Percentiles rank a stretch among this genome's conserved stretches.
Evolutionary conservation across 2,797 vertebrate genomes (phyloP).

Genomic region (Sebastiscus albofasciatus): DNA sequence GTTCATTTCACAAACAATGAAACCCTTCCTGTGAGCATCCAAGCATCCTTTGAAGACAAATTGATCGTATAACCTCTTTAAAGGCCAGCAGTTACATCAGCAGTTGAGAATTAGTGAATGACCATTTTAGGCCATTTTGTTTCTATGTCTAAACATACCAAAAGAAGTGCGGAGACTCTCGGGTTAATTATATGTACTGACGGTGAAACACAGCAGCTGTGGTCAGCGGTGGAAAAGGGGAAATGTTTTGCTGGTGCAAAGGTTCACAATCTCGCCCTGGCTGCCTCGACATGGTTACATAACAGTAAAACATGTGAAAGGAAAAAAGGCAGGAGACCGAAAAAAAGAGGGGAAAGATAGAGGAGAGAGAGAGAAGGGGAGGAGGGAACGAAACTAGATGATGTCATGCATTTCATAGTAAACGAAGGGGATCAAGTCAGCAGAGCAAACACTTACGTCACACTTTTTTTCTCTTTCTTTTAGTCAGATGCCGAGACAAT

Average conservation of each 20-base stretch:
- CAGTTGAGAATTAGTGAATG: background rate
- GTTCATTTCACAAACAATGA: background rate
- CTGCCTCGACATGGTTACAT: conserved; percentile 48
- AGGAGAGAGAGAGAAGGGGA: background rate
- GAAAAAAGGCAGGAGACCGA: background rate
- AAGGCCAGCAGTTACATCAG: conserved; percentile 13
- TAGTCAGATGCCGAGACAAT: conserved; percentile 18
- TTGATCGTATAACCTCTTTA: background rate
- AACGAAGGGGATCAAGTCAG: conserved; percentile 38
- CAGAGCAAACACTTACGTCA: conserved; percentile 29
- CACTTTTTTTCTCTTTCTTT: conserved; percentile 1
- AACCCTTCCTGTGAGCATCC: background rate
- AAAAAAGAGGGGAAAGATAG: background rate
- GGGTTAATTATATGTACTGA: conserved; percentile 32
- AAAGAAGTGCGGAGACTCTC: background rate
- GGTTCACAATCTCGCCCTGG: conserved; percentile 55
- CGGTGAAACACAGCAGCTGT: conserved; percentile 64
- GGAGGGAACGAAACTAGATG: conserved; percentile 36
- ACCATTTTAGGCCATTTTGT: conserved; percentile 41
- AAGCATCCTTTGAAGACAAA: background rate
- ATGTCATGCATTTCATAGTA: conserved; percentile 69
- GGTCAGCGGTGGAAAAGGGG: conserved; percentile 40
- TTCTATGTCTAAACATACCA: background rate
- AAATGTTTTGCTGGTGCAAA: conserved; percentile 54
- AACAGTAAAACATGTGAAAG: conserved; percentile 51